Conservation (phyloP, 2,888 invertebrate genomes). For the Plusia festucae region DNA sequence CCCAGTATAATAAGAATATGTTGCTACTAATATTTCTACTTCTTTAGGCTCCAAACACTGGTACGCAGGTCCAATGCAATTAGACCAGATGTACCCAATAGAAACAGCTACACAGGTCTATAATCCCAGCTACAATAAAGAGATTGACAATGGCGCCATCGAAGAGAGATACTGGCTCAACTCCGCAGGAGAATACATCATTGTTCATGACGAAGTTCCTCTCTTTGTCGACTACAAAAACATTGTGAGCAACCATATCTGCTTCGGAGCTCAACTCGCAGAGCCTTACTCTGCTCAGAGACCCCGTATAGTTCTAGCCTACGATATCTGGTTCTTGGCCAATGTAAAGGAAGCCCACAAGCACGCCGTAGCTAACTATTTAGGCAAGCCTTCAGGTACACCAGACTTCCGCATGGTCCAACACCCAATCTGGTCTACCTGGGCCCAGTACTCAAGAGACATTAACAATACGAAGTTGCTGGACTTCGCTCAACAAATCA, state of each 20-base stretch:
- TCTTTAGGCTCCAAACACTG: slow-evolving; percentile 87
- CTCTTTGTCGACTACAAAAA: slow-evolving; percentile 92
- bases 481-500: slow-evolving; percentile 91
- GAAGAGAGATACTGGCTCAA: slow-evolving; percentile 93
- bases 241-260: slow-evolving; percentile 85
- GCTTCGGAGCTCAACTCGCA: slow-evolving; percentile 88
- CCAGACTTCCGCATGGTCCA: slow-evolving; percentile 92
- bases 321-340: slow-evolving; percentile 89
- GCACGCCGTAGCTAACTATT: slow-evolving; percentile 89
- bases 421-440: slow-evolving; percentile 97
- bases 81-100: slow-evolving; percentile 90
- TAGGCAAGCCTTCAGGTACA: slow-evolving; percentile 90
- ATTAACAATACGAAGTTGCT: slow-evolving; percentile 91
- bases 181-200: slow-evolving; percentile 91
- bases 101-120: slow-evolving; percentile 86
- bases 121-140: slow-evolving; percentile 88
- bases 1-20: too few relatives aligned
- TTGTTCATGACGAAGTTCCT: slow-evolving; percentile 90
- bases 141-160: slow-evolving; percentile 88
- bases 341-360: slow-evolving; percentile 91
- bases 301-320: slow-evolving; percentile 83
- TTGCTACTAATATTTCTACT: too few relatives aligned
- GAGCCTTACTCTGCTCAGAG: slow-evolving; percentile 86
- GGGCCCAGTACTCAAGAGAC: slow-evolving; percentile 92
- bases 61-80: slow-evolving; percentile 92